Base-by-base conservation (phyloP, 2,113 vertebrate species). In the Alethe castanea region DNA sequence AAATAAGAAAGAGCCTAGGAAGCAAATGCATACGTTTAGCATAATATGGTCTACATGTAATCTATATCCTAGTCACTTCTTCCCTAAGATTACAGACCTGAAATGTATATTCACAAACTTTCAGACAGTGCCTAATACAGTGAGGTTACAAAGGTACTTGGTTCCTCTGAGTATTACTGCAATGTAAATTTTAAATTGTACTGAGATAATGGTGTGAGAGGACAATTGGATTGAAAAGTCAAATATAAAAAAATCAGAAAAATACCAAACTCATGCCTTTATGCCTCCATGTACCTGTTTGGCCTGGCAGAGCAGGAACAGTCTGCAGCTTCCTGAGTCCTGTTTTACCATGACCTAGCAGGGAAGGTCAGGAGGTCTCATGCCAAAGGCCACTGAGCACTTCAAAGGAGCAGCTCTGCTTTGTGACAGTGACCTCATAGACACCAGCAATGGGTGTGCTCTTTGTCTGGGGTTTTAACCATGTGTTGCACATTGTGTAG, bases 21-120 rank as follows among this genome's bases (percentile, higher is more conserved):
- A 83, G 59, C 9, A 80, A 71, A 90, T 79, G 66, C 29, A 72
- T 85, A 47, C 23, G 22, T 90, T 95, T 76, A 92, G 42, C 57
- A 72, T 86, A 60, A 82, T 80, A 31, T 19, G 24, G n/a, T 56
- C 79, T 56, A 33, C 57, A 25, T 16, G 5, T 66, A 85, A 59
- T 92, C 66, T 79, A 8, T 76, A 67, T 79, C 93, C 65, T 82
- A 76, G 74, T 90, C 74, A 94, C 53, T 79, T 76, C 44, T 60
- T 82, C 40, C 66, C 14, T 77, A 20, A 56, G 54, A 67, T 86
- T 90, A 50, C 56, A 82, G 74, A 62, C 74, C 56, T 82, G 74
- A 79, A 95, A 90, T 88, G 24, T 88, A 35, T 93, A 88, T 95
- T 90, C 66, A 82, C 95, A 71, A 81, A 35, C 74, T 90, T 90